Conservation (phyloP, 2,797 vertebrate species). For the Pangasius sanitwongsei region DNA sequence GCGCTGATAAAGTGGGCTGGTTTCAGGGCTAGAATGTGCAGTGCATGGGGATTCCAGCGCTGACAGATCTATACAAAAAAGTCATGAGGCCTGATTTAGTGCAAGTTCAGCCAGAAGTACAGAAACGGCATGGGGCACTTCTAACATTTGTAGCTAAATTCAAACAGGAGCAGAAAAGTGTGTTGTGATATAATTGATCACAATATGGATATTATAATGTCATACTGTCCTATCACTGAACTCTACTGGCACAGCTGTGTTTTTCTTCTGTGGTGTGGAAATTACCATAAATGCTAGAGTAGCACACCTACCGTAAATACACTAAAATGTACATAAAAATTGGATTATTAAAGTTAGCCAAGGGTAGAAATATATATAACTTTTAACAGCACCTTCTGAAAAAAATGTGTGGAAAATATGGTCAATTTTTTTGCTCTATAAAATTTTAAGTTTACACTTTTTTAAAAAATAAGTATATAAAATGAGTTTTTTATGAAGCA, state of each 20-base stretch:
- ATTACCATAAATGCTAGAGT: background rate
- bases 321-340: background rate
- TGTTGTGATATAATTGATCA: too few species aligned
- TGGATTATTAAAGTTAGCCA: background rate
- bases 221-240: too few species aligned
- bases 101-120: background rate
- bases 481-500: too few species aligned
- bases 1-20: background rate
- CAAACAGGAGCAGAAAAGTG: background rate
- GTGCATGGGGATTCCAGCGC: background rate
- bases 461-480: too few species aligned
- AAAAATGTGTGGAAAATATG: too few species aligned
- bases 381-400: too few species aligned
- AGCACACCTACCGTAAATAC: background rate
- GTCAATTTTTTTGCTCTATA: too few species aligned
- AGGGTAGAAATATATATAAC: too few species aligned
- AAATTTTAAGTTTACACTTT: too few species aligned
- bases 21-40: background rate
- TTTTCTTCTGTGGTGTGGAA: background rate
- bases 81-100: background rate
- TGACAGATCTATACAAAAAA: background rate
- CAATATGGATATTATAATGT: too few species aligned
- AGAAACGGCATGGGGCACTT: background rate
- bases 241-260: too few species aligned
- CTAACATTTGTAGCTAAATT: background rate